A percentile compares a stretch with the other conserved stretches of the same genome.
These are phyloP conservation scores for Bombyx mori DNA, from an alignment of 1,140 invertebrate species.

Conservation along the genomic window DNA sequence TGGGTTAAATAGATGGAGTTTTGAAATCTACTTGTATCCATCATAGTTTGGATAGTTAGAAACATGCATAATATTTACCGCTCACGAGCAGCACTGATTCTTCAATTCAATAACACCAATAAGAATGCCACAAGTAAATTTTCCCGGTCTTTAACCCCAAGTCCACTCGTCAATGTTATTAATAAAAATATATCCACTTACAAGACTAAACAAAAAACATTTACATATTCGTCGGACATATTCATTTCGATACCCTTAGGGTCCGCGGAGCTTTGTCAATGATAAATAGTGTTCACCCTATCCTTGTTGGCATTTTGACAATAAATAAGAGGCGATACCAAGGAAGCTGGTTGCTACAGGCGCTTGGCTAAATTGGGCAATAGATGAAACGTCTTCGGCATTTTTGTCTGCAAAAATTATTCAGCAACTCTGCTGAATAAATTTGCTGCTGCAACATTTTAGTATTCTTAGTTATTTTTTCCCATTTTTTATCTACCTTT, in stretches of 20 bases:
- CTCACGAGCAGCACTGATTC: too few species aligned
- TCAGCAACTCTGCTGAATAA: too few species aligned
- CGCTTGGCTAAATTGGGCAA: neutral
- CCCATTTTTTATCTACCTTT: too few species aligned
- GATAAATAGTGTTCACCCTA: constrained; percentile 55
- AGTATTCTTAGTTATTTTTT: too few species aligned
- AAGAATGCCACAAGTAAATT: neutral
- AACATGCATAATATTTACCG: too few species aligned
- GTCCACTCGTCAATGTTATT: neutral
- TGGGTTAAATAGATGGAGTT: too few species aligned
- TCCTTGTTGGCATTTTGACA: constrained; percentile 54
- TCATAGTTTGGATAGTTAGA: too few species aligned
- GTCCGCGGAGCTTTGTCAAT: constrained; percentile 52
- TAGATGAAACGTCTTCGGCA: neutral
- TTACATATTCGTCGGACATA: constrained; percentile 4
- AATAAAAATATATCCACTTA: neutral
- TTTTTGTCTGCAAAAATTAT: too few species aligned
- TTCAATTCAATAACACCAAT: neutral
- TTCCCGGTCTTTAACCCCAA: too few species aligned
- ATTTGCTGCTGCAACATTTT: too few species aligned
- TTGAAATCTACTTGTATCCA: too few species aligned
- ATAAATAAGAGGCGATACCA: constrained; percentile 58
- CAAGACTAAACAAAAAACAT: constrained; percentile 4
- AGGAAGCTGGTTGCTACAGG: constrained; percentile 30
- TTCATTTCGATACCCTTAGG: constrained; percentile 4